phyloP scores from a whole-genome alignment of 2,888 invertebrate genomes.

The Melipona beecheii region DNA sequence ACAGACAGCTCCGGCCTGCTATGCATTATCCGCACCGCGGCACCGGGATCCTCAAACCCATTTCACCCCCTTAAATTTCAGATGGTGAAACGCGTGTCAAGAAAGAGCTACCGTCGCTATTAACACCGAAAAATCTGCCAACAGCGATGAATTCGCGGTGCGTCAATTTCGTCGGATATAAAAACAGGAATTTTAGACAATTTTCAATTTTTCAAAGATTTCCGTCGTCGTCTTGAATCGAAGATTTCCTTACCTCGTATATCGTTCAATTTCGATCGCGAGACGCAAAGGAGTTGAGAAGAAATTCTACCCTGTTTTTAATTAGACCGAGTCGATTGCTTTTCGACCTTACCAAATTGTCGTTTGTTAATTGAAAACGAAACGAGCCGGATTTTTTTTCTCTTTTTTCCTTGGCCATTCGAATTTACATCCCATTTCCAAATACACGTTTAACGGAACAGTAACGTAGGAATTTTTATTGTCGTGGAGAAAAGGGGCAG shows the following conservation, averaged over 20 bases:
- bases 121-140: slow-evolving; percentile 20
- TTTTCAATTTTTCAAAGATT: too few species aligned
- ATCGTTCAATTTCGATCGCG: neutral
- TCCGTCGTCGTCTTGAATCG: too few species aligned
- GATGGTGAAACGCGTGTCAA: slow-evolving; percentile 44
- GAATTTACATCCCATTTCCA: neutral
- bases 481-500: neutral
- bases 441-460: neutral
- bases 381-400: neutral
- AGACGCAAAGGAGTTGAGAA: neutral
- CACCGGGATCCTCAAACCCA: slow-evolving; percentile 37
- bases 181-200: too few species aligned
- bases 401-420: neutral
- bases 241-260: too few species aligned
- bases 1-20: slow-evolving; percentile 57
- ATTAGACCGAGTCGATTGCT: slow-evolving; percentile 5
- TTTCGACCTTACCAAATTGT: neutral
- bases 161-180: slow-evolving; percentile 14
- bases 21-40: slow-evolving; percentile 65
- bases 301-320: slow-evolving; percentile 1
- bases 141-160: slow-evolving; percentile 16
- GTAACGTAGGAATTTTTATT: neutral
- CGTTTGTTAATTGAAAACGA: slow-evolving; percentile 19
- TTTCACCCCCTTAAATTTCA: slow-evolving; percentile 42
- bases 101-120: slow-evolving; percentile 42